phyloP scores from a whole-genome alignment of 2,888 invertebrate species.

The Megastigmus dorsalis region DNA sequence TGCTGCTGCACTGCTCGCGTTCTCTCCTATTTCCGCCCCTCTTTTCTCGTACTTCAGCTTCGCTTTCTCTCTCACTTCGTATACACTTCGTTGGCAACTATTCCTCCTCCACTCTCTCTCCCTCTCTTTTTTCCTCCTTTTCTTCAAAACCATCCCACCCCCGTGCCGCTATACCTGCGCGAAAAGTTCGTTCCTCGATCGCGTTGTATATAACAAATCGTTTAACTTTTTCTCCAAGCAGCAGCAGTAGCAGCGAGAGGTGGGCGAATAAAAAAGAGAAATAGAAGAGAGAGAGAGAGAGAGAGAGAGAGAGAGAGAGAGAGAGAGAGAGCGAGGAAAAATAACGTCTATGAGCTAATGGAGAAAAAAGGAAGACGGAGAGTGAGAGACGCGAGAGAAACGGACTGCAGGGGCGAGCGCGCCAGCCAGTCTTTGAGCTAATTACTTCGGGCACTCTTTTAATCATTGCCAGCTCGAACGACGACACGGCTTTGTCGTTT shows the following conservation, averaged over 20 bases:
- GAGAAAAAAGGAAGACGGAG: slow-evolving; percentile 12
- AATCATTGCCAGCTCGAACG: slow-evolving; percentile 42
- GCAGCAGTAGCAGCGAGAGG: not conserved
- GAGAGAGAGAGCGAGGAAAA: slow-evolving; percentile 1
- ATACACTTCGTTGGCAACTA: no score
- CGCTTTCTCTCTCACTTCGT: not conserved
- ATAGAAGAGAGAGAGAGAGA: not conserved
- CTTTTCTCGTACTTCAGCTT: not conserved
- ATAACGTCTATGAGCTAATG: slow-evolving; percentile 38
- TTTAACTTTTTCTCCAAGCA: slow-evolving; percentile 33
- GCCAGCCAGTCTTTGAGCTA: slow-evolving; percentile 43
- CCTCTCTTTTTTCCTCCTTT: not conserved
- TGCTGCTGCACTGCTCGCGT: no score
- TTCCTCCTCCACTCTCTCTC: no score
- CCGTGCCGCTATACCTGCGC: not conserved
- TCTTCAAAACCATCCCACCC: not conserved
- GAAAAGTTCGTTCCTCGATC: slow-evolving; percentile 12
- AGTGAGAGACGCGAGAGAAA: not conserved
- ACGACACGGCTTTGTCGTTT: slow-evolving; percentile 46
- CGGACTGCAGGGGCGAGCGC: no score
- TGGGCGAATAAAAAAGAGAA: not conserved
- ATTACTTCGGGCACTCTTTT: slow-evolving; percentile 46
- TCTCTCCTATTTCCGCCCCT: not conserved
- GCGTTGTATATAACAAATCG: slow-evolving; percentile 37
- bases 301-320: not conserved